Evolutionary conservation across 2,888 invertebrate genomes (phyloP), one percentile per base, ranked within the genome.

Genomic region (Meliscaeva auricollis): DNA sequence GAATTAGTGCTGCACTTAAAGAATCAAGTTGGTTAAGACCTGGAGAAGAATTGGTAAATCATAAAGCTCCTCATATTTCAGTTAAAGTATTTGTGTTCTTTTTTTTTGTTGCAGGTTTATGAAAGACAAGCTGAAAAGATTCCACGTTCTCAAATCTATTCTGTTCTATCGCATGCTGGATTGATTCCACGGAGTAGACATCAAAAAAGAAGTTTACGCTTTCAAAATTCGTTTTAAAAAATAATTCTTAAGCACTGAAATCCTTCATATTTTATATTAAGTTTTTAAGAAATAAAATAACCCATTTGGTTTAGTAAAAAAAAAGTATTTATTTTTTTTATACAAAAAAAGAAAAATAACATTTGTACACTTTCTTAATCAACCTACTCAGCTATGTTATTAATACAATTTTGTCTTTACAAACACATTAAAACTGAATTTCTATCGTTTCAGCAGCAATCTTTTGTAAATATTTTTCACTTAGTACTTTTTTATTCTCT

Each of bases 111-210:
- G 0, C 88, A 94, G 94, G 94, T 95, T 3, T 93, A 91, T 87
- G 93, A 94, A 54, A 92, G 95, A 32, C 94, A 94, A 87, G 93
- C 95, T 2, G 94, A 95, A 87, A 93, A 93, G 84, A 94, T 95
- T 56, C 91, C 94, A n/a, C 93, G 95, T 20, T 92, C 93, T 58
- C 93, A 94, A 89, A 95, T 95, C 87, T 95, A 94, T 91, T 94
- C 93, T 64, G 94, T 95, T 46, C 91, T 95, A 58, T 94, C 94
- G 0, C 95, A 95, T 90, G 95, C 95, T 0, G 95, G 95, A 1
- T 91, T 95, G 26, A 92, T 95, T 56, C 92, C 93, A 30, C 90
- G 93, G 46, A 89, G 89, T 9, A 75, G 50, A 32, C 20, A 17
- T 1, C 74, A 35, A 2, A 22, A 50, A 13, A 17, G 66, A 58